Conservation (phyloP, 2,888 invertebrate species). For the Phorcus lineatus region DNA sequence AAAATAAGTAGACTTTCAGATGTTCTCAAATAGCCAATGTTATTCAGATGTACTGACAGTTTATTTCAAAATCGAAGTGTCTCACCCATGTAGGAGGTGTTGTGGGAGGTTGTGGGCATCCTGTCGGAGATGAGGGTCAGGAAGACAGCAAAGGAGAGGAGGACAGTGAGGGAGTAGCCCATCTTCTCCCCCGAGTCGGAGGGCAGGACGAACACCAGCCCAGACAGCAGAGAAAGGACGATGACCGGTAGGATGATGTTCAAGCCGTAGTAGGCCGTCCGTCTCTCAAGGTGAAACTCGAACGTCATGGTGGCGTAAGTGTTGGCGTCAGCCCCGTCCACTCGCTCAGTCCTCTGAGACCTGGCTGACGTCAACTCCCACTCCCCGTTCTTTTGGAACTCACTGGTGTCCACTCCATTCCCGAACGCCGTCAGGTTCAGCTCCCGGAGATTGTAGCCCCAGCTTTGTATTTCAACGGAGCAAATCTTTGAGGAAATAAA, state of each 20-base stretch:
- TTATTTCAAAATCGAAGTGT: background rate
- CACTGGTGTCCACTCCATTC: slow-evolving; percentile 4
- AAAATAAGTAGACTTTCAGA: too few species aligned
- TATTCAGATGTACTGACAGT: too few species aligned
- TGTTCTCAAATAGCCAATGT: too few species aligned
- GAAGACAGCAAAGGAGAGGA: slow-evolving; percentile 41
- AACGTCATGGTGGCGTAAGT: slow-evolving; percentile 31
- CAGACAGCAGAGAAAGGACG: slow-evolving; percentile 37
- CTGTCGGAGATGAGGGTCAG: slow-evolving; percentile 37
- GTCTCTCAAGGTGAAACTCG: slow-evolving; percentile 29
- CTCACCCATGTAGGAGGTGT: slow-evolving; percentile 39
- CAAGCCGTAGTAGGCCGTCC: slow-evolving; percentile 36
- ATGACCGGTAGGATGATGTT: slow-evolving; percentile 41
- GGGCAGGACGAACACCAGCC: slow-evolving; percentile 41
- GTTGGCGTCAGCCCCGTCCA: slow-evolving; percentile 17
- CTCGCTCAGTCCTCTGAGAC: background rate
- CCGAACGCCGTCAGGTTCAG: slow-evolving; percentile 23
- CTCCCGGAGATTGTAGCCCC: slow-evolving; percentile 32
- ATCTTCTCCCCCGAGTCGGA: slow-evolving; percentile 45
- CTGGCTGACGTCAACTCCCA: slow-evolving; percentile 6
- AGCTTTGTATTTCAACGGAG: slow-evolving; percentile 25
- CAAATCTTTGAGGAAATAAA: slow-evolving; percentile 15
- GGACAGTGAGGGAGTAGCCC: slow-evolving; percentile 40
- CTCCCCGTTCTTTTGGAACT: slow-evolving; percentile 29
- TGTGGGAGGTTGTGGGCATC: slow-evolving; percentile 40